Conservation (phyloP, 2,797 vertebrate genomes). For the Tadarida brasiliensis region DNA sequence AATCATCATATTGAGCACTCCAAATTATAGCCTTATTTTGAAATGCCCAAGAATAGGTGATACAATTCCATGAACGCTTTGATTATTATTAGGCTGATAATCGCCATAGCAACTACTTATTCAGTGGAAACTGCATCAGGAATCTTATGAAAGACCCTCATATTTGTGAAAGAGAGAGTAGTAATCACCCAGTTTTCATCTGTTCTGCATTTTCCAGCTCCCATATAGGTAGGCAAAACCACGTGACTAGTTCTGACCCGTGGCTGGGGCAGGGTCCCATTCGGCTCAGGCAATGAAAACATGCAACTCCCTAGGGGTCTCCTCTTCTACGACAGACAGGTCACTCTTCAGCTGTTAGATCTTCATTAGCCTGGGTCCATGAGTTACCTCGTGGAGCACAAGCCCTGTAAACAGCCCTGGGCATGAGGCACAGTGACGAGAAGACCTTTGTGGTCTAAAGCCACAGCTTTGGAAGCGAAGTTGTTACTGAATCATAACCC, state of each 20-base stretch:
- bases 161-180: not conserved
- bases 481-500: not conserved
- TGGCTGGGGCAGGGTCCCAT: too few species aligned
- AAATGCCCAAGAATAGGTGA: not conserved
- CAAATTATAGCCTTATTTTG: not conserved
- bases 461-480: not conserved
- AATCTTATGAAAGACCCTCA: not conserved
- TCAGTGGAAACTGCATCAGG: not conserved
- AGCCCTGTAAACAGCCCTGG: not conserved
- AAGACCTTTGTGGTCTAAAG: not conserved
- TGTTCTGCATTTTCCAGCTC: not conserved
- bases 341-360: not conserved
- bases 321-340: accelerated
- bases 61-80: not conserved
- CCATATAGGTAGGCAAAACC: not conserved
- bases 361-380: not conserved
- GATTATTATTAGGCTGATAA: not conserved
- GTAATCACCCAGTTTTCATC: not conserved
- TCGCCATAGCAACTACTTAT: not conserved
- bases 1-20: not conserved
- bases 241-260: not conserved
- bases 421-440: not conserved
- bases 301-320: accelerated
- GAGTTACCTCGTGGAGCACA: not conserved
- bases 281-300: not conserved